Conservation (phyloP, 2,888 invertebrate species). For the Phania funesta region DNA sequence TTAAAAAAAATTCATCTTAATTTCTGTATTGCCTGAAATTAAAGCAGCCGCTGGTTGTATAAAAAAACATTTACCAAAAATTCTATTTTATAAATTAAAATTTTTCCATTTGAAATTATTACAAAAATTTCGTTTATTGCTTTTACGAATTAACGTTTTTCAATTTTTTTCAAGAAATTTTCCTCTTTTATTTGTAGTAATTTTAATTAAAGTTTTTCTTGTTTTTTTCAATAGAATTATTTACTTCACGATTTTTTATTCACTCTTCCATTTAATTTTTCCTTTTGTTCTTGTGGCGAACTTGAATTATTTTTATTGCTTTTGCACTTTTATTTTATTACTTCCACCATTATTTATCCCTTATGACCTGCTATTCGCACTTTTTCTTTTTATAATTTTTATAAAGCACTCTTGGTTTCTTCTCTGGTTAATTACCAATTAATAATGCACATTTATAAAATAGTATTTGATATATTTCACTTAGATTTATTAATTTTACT, state of each 20-base stretch:
- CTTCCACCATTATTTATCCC: background rate
- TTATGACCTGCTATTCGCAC: background rate
- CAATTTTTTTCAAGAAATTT: too few relatives aligned
- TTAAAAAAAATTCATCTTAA: background rate
- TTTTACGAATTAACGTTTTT: too few relatives aligned
- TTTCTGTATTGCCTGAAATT: background rate
- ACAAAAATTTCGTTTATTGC: background rate
- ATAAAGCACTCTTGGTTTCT: background rate
- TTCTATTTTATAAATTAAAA: too few relatives aligned
- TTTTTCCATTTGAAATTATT: background rate
- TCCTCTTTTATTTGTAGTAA: too few relatives aligned
- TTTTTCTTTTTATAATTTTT: background rate
- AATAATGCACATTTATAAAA: background rate
- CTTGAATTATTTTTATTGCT: background rate
- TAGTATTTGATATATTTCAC: background rate
- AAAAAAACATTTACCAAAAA: background rate
- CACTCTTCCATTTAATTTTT: too few relatives aligned
- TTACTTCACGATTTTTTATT: too few relatives aligned
- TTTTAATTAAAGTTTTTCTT: too few relatives aligned
- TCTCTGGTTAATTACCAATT: background rate
- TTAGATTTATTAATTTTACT: constrained; percentile 32
- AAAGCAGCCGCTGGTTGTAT: background rate
- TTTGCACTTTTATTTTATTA: background rate
- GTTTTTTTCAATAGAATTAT: too few relatives aligned
- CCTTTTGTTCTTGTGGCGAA: too few relatives aligned